Evolutionary conservation across 2,888 invertebrate species (phyloP), one percentile per base, ranked within the genome.

Genomic region (Plusia festucae): DNA sequence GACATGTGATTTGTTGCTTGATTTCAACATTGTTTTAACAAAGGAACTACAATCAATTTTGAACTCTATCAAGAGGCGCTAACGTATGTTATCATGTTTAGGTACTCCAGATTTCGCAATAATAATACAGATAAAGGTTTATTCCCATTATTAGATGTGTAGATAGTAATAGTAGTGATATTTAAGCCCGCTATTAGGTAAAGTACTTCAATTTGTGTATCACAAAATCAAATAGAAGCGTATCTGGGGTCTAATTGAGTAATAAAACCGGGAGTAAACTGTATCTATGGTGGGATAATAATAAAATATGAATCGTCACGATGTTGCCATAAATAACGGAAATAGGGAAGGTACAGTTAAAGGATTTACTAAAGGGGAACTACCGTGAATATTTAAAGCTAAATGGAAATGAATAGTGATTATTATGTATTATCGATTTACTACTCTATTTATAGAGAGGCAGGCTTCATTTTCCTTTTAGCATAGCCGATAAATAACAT

Each of bases 291-390:
- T 59, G 52, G 53, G 32, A 55, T 59, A 56, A 24, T 32, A 57
- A 63, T 46, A 59, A 76, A 71, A 76, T 59, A 46, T 49, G 71
- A 55, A 49, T 32, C 46, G 32, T 71, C 76, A 76, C 64, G 71
- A 53, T 70, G 20, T 27, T 24, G 52, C 55, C 76, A 55, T 76
- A 76, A 76, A 71, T 64, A 70, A 70, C 27, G 15, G 46, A 20
- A 20, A 49, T 20, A 11, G 46, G 46, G 46, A 49, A 49, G 20
- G 46, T 49, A 49, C n/a, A 40, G 46, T 49, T 9, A 49, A 49
- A 18, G 46, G 46, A 49, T 49, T 18, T 20, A 20, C 20, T 49
- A 9, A 18, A n/a, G n/a, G 40, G 40, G 15, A 0, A 34, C 30
- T 30, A 15, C 13, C 34, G 15, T 34, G 34, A 34, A 34, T 34